These are phyloP conservation scores for Steinernema khuongi DNA, from an alignment of 1,140 invertebrate species.

Conservation along the genomic window DNA sequence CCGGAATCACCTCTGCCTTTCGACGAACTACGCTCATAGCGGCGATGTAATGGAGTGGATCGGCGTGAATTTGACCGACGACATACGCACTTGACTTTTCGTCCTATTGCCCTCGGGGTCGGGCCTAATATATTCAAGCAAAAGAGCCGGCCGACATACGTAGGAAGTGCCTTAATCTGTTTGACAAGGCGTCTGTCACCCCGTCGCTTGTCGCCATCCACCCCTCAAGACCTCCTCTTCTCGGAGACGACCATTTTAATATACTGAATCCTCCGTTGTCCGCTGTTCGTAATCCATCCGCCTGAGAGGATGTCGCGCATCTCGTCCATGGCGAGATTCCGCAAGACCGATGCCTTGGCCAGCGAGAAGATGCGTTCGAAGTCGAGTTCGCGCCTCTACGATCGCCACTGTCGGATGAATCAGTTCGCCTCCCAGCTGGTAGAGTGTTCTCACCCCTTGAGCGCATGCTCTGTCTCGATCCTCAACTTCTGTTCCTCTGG, in stretches of 20 bases:
- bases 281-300: background rate
- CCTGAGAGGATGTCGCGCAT: conserved; percentile 50
- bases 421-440: conserved; percentile 8
- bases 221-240: background rate
- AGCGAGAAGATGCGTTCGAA: conserved; percentile 31
- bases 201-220: background rate
- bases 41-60: conserved; percentile 7
- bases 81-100: conserved; percentile 9
- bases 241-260: conserved; percentile 4
- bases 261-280: conserved; percentile 4
- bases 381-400: conserved; percentile 42
- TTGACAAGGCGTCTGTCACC: background rate
- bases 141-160: background rate
- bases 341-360: conserved; percentile 37
- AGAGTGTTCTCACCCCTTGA: background rate
- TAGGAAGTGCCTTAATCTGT: background rate
- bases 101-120: conserved; percentile 3
- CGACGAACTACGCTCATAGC: background rate
- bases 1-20: background rate
- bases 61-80: background rate
- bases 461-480: background rate
- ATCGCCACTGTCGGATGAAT: conserved; percentile 26
- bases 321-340: conserved; percentile 57
- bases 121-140: background rate
- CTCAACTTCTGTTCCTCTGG: background rate